A percentile compares a stretch with the other conserved stretches of the same genome.
These are phyloP conservation scores for Venustaconcha ellipsiformis DNA, from an alignment of 1,140 invertebrate genomes.

Conservation along the genomic window DNA sequence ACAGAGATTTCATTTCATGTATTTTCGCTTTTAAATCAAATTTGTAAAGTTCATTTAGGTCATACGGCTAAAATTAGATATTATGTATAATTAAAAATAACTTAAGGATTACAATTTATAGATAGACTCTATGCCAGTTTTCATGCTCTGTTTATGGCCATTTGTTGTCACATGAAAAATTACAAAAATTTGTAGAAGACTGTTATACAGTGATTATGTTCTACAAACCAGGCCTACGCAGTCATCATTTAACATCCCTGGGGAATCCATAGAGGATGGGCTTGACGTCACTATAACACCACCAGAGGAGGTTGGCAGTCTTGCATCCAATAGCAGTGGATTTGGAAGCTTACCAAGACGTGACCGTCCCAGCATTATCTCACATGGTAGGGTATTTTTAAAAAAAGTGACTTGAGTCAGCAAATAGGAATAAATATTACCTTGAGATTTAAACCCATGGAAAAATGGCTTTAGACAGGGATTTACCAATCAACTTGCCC, in stretches of 20 bases:
- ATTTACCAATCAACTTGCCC: too few species aligned
- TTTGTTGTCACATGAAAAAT: neutral
- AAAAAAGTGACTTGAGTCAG: too few species aligned
- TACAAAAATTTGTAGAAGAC: neutral
- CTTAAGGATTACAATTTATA: neutral
- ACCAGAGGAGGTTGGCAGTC: conserved; percentile 60
- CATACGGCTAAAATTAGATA: neutral
- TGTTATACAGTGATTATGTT: neutral
- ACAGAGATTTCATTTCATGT: too few species aligned
- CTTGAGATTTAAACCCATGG: neutral
- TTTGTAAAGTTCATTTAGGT: too few species aligned
- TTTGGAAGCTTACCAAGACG: conserved; percentile 84
- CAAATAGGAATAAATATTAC: neutral
- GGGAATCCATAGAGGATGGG: conserved; percentile 47
- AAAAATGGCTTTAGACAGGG: neutral
- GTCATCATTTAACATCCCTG: conserved; percentile 24
- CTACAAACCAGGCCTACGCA: conserved; percentile 28
- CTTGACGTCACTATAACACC: conserved; percentile 74
- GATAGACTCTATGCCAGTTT: neutral
- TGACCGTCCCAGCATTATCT: conserved; percentile 40
- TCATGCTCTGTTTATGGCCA: neutral
- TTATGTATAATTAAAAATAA: neutral
- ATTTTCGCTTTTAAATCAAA: too few species aligned
- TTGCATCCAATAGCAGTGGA: conserved; percentile 82
- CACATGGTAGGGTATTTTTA: conserved; percentile 20